Conservation (phyloP, 2,888 invertebrate genomes). For the Lydus trimaculatus region DNA sequence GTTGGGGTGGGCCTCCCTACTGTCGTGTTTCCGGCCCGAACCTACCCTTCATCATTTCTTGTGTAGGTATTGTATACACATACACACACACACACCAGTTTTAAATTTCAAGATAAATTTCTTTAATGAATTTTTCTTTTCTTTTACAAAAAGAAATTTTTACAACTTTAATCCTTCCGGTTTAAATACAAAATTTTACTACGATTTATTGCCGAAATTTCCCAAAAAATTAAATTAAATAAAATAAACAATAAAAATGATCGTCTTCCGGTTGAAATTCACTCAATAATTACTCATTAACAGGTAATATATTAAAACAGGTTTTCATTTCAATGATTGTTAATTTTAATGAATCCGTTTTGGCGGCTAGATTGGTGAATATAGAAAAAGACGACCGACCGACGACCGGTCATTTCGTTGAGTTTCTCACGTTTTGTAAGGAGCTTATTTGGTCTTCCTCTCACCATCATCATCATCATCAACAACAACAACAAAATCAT, state of each 20-base stretch:
- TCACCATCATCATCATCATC: background rate
- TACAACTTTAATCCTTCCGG: background rate
- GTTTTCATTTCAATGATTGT: background rate
- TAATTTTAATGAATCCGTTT: background rate
- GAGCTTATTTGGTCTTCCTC: background rate
- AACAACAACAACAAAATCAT: background rate
- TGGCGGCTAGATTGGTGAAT: background rate
- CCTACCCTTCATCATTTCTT: slow-evolving; percentile 40
- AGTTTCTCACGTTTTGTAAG: slow-evolving; percentile 6
- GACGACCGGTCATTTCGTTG: background rate
- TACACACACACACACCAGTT: background rate
- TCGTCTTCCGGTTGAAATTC: background rate
- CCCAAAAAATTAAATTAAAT: background rate
- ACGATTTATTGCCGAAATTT: background rate
- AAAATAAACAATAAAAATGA: too few species aligned
- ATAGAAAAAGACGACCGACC: background rate
- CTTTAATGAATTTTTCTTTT: background rate
- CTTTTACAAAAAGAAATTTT: background rate
- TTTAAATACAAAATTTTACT: background rate
- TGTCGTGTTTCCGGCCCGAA: slow-evolving; percentile 53
- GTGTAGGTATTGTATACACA: background rate
- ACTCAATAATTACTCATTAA: background rate
- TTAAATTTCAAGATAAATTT: background rate
- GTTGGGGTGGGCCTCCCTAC: slow-evolving; percentile 58
- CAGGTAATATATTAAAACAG: background rate